Conservation (phyloP, 1,140 invertebrate genomes). For the Mylabris phalerata region DNA sequence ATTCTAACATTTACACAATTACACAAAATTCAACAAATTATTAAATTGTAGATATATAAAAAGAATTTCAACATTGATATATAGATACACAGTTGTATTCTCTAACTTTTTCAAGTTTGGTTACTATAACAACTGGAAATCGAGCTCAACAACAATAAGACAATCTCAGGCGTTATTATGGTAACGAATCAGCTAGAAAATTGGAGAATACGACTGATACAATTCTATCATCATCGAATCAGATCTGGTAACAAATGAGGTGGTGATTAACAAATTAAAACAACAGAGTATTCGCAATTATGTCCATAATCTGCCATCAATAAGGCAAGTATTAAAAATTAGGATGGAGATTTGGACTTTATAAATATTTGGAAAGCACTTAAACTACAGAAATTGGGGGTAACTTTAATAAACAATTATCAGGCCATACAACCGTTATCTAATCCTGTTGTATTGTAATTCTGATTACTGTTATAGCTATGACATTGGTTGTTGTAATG, state of each 20-base stretch:
- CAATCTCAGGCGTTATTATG: too few relatives aligned
- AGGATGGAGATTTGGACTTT: background rate
- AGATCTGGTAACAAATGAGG: constrained; percentile 38
- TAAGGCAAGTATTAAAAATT: background rate
- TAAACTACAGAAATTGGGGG: too few relatives aligned
- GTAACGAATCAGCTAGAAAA: too few relatives aligned
- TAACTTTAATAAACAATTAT: constrained; percentile 1
- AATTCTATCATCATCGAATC: constrained; percentile 26
- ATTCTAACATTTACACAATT: constrained; percentile 17
- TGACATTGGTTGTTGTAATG: constrained; percentile 33
- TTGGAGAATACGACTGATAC: background rate
- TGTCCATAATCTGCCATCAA: background rate
- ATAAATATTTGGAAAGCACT: background rate
- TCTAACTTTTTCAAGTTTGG: too few relatives aligned
- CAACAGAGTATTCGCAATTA: constrained; percentile 7
- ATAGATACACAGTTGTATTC: background rate
- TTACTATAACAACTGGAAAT: too few relatives aligned
- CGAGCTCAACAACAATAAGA: too few relatives aligned
- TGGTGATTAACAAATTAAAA: constrained; percentile 9
- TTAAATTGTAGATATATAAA: too few relatives aligned
- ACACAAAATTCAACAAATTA: constrained; percentile 1
- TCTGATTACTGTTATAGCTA: constrained; percentile 32
- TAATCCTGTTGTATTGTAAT: constrained; percentile 30
- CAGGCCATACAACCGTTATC: constrained; percentile 42
- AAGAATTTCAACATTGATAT: constrained; percentile 8